Conservation (phyloP, 2,113 vertebrate species). For the Alaudala cheleensis region DNA sequence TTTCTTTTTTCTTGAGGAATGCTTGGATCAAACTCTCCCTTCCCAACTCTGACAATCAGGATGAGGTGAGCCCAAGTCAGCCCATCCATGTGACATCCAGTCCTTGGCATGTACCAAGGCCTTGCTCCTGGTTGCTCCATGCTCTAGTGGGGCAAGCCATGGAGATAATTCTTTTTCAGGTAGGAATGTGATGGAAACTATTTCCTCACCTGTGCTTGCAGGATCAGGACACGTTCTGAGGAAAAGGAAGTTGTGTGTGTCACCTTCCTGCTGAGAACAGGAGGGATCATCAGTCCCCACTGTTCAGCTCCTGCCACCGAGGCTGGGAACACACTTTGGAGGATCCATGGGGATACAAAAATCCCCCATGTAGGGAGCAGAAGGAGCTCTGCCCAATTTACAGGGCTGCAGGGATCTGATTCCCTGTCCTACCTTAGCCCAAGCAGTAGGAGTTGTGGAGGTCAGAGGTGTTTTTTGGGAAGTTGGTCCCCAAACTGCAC, state of each 20-base stretch:
- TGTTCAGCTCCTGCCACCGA: neutral
- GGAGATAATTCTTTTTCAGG: neutral
- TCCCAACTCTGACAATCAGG: neutral
- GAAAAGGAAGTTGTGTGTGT: neutral
- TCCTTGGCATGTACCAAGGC: neutral
- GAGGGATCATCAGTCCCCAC: neutral
- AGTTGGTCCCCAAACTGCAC: neutral
- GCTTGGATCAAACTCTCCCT: neutral
- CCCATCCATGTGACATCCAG: rapidly evolving
- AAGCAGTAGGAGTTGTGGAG: neutral
- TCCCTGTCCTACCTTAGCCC: neutral
- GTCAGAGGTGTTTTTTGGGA: neutral
- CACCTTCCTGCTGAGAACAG: neutral
- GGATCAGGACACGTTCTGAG: neutral
- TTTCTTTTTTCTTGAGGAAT: neutral
- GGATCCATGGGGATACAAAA: neutral
- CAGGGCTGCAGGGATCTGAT: neutral
- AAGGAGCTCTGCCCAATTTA: neutral
- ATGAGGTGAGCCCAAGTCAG: neutral
- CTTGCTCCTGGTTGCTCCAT: neutral
- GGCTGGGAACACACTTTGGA: neutral
- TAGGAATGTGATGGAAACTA: neutral
- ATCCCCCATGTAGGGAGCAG: neutral
- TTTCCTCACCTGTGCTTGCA: neutral
- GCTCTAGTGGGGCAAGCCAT: neutral